Base-by-base conservation (phyloP, 2,113 vertebrate species). In the Microtus richardsoni region DNA sequence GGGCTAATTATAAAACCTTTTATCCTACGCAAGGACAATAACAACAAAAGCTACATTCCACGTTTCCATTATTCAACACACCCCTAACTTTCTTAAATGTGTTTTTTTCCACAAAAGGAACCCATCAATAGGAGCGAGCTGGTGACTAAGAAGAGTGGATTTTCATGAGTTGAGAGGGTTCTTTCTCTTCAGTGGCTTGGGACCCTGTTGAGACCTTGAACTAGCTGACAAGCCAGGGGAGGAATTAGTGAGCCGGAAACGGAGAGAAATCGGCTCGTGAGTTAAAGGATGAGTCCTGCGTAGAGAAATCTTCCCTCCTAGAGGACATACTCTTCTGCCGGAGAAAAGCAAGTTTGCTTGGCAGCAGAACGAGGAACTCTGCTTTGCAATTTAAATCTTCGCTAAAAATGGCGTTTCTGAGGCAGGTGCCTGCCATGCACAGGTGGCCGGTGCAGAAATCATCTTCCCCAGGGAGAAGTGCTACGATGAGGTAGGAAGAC, bases 331-430 rank as follows among this genome's bases (percentile, higher is more conserved):
- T 60, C 58, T 84, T 96, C 77, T 96, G 96, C 88, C 88, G 94
- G 96, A 96, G 71, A 90, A 90, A 83, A 88, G 73, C 92, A 82
- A 86, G 26, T 90, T 95, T 96, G 85, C 95, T 96, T 98, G 97
- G 94, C 97, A 98, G 85, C n/a, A 33, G 91, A 78, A 82, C 80
- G 95, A 95, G 90, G 60, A 91, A 94, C 97, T 96, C 91, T 96
- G 97, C 82, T 98, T 98, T 97, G 96, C 93, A 97, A 97, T 97
- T 97, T 97, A 97, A 97, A 97, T 98, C 92, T 95, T 94, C 91
- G 88, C 93, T 97, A 97, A 97, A 97, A 97, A 97, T 97, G 95
- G 66, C 88, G 49, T 95, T 83, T 95, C 96, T 70, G 79, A 96
- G 97, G 82, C 97, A 96, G 96, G 95, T 97, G 94, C 92, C 94